phyloP scores from a whole-genome alignment of 1,140 invertebrate species.

The Drosophila fuyamai region DNA sequence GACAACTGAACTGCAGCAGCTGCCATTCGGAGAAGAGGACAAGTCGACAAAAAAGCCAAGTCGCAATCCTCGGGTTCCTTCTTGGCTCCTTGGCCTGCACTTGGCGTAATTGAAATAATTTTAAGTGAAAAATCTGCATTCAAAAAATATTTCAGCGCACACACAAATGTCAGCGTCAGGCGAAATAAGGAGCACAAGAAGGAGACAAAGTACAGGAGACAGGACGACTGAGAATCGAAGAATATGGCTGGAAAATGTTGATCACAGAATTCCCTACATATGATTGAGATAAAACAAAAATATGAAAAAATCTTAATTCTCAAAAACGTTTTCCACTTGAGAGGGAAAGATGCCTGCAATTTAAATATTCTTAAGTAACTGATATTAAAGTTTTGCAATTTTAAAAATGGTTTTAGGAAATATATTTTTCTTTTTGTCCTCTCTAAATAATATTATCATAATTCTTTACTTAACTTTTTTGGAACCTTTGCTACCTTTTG shows the following conservation, averaged over 20 bases:
- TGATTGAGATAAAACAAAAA: neutral
- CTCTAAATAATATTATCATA: no score
- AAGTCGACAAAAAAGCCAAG: constrained; percentile 34
- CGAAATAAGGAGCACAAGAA: constrained; percentile 23
- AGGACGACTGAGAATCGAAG: constrained; percentile 9
- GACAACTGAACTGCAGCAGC: constrained; percentile 63
- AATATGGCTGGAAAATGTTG: neutral
- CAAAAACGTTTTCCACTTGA: no score
- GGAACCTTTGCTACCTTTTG: neutral
- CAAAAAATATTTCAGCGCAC: constrained; percentile 74
- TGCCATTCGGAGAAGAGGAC: constrained; percentile 41
- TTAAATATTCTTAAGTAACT: no score
- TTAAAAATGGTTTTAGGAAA: no score
- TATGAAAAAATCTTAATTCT: neutral
- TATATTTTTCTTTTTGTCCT: no score
- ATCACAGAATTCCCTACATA: constrained; percentile 13
- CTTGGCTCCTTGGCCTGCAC: constrained; percentile 40
- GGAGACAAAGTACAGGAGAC: constrained; percentile 33
- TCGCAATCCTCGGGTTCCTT: constrained; percentile 19
- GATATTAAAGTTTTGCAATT: no score
- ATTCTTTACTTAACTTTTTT: no score
- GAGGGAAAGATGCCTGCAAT: no score
- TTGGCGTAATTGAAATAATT: constrained; percentile 82
- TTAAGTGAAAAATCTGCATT: constrained; percentile 83
- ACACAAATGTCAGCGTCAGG: constrained; percentile 57